Conservation (phyloP, 1,140 invertebrate species). For the Epicauta chinensis region DNA sequence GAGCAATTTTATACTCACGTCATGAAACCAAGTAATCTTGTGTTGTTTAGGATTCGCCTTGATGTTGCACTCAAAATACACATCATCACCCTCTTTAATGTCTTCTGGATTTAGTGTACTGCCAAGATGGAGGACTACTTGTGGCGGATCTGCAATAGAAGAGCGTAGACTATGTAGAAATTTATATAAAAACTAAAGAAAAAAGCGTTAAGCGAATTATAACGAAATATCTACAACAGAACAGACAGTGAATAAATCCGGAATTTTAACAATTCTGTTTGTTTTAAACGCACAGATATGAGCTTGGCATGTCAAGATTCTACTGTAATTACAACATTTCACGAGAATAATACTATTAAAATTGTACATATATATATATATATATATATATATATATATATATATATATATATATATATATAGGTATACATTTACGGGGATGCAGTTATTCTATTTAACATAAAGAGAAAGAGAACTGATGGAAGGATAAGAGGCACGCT, state of each 20-base stretch:
- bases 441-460: conserved; percentile 15
- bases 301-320: conserved; percentile 5
- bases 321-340: conserved; percentile 10
- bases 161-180: too few species aligned
- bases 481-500: conserved; percentile 7
- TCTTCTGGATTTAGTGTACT: conserved; percentile 78
- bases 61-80: conserved; percentile 89
- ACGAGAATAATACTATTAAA: conserved; percentile 12
- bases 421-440: too few species aligned
- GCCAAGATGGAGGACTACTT: conserved; percentile 74
- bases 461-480: conserved; percentile 3
- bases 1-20: conserved; percentile 74
- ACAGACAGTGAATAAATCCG: not conserved
- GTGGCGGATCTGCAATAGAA: conserved; percentile 65
- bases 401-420: too few species aligned
- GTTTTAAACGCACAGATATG: not conserved
- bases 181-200: too few species aligned
- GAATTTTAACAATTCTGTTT: too few species aligned
- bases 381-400: too few species aligned
- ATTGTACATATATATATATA: conserved; percentile 6
- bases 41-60: conserved; percentile 76
- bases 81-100: conserved; percentile 87
- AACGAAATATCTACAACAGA: not conserved
- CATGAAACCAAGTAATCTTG: conserved; percentile 79
- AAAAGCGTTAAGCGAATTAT: too few species aligned